Percentiles rank a stretch among this genome's conserved stretches.
Evolutionary conservation across 1,140 invertebrate genomes (phyloP).

Genomic region (Bombus impatiens): DNA sequence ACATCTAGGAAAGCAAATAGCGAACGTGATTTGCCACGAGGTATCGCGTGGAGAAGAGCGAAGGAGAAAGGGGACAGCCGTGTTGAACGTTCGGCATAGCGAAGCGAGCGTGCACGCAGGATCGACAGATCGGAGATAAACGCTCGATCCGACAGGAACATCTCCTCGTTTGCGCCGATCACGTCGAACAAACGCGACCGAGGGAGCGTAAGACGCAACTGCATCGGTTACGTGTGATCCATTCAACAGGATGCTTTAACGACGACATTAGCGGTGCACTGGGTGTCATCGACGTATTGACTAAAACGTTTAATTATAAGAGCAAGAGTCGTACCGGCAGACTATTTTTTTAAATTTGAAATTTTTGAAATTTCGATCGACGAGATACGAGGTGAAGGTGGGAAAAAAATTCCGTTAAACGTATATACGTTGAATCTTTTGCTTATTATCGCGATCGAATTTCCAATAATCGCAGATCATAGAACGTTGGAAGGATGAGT

Average conservation of each 20-base stretch:
- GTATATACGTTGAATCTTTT: background rate
- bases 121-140: conserved; percentile 75
- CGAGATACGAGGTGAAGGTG: too few relatives aligned
- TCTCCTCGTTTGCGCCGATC: conserved; percentile 77
- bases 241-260: conserved; percentile 48
- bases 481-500: background rate
- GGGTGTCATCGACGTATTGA: conserved; percentile 9
- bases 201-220: conserved; percentile 61
- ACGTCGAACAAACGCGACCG: conserved; percentile 68
- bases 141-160: conserved; percentile 70
- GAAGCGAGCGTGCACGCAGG: conserved; percentile 54
- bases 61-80: background rate
- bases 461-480: background rate
- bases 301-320: background rate
- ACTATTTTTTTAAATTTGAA: too few relatives aligned
- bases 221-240: conserved; percentile 41
- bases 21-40: conserved; percentile 22
- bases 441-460: background rate
- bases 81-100: background rate
- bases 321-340: rapidly evolving
- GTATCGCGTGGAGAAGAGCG: background rate
- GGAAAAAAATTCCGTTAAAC: too few relatives aligned
- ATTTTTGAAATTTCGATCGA: background rate
- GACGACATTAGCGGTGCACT: conserved; percentile 57
- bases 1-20: background rate